A percentile compares a stretch with the other conserved stretches of the same genome.
Conservation (phyloP, 2,113 vertebrate species). For the Lichenostomus cassidix region DNA sequence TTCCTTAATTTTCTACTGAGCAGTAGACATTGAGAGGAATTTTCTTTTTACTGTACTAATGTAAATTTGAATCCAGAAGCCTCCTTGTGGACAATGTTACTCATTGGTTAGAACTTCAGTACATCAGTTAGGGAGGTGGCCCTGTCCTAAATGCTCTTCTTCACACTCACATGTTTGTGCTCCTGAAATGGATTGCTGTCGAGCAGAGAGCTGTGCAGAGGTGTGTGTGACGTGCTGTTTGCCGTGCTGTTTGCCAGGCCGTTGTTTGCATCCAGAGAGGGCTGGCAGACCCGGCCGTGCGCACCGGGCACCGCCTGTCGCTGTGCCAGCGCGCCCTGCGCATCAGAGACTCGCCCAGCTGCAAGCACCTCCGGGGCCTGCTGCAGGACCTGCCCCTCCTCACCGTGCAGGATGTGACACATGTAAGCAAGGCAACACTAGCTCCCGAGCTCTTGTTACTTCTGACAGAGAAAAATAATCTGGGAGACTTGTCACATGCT, state of each 20-base stretch:
- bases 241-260: constrained; percentile 71
- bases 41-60: not conserved
- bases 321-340: constrained; percentile 87
- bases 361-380: constrained; percentile 73
- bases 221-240: accelerated
- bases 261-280: constrained; percentile 80
- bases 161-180: not conserved
- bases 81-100: not conserved
- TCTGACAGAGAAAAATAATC: not conserved
- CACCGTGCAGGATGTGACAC: constrained; percentile 81
- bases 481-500: not conserved
- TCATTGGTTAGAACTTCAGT: not conserved
- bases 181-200: not conserved
- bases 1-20: not conserved
- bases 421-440: constrained; percentile 74
- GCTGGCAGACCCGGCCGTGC: constrained; percentile 83
- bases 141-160: accelerated
- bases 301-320: constrained; percentile 86
- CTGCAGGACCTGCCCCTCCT: constrained; percentile 79
- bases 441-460: accelerated
- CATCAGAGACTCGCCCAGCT: constrained; percentile 84
- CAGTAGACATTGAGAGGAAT: not conserved
- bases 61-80: not conserved
- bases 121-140: not conserved
- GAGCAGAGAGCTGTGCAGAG: not conserved